phyloP scores from a whole-genome alignment of 2,113 vertebrate genomes.

The Morone chrysops region DNA sequence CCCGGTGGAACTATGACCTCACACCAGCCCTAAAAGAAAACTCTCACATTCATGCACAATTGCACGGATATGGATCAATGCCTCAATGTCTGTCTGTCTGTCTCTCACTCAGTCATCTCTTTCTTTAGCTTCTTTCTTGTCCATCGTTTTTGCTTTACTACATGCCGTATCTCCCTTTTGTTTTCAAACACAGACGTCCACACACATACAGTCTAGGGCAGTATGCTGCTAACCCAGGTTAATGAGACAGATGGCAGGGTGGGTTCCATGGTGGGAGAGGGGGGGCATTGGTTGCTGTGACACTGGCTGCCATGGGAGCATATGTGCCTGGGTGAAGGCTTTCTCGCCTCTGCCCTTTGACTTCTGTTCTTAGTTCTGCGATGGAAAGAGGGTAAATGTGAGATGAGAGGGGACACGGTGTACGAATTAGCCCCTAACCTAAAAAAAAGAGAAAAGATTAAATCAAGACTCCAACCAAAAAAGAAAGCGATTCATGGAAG shows the following conservation, averaged over 20 bases:
- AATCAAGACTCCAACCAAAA: background rate
- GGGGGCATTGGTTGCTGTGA: conserved; percentile 22
- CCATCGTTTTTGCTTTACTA: background rate
- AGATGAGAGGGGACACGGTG: background rate
- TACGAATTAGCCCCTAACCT: background rate
- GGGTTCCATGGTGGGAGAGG: conserved; percentile 36
- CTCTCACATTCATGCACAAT: conserved; percentile 43
- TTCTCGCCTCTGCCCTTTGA: conserved; percentile 16
- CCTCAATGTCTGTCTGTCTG: background rate
- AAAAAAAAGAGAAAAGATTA: background rate
- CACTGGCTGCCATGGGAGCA: conserved; percentile 36
- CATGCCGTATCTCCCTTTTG: conserved; percentile 4
- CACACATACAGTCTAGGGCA: conserved; percentile 6
- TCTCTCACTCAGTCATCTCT: background rate
- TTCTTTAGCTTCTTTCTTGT: background rate
- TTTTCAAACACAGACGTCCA: background rate
- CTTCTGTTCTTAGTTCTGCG: conserved; percentile 21
- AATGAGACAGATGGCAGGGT: conserved; percentile 74
- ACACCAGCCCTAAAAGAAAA: conserved; percentile 22
- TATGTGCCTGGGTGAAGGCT: conserved; percentile 37
- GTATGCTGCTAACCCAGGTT: conserved; percentile 50
- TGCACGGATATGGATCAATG: conserved; percentile 32
- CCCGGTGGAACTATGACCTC: conserved; percentile 26
- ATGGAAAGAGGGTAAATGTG: background rate
- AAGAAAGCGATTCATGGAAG: conserved; percentile 30